Base-by-base conservation (phyloP, 2,888 invertebrate genomes). In the Hydrotaea diabolus region DNA sequence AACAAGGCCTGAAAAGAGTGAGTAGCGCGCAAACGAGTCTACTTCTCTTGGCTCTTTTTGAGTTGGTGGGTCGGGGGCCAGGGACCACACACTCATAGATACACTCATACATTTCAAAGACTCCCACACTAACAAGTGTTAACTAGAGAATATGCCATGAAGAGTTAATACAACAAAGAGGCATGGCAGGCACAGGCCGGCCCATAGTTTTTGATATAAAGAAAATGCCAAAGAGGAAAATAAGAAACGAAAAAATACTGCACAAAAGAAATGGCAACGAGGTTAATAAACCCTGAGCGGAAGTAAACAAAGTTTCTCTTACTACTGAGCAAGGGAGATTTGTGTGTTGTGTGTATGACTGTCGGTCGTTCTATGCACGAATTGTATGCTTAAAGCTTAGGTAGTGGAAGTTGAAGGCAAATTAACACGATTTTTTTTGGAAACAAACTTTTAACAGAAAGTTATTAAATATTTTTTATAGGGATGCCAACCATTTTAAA, bases 251-350 rank as follows among this genome's bases (percentile, higher is more conserved):
- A 49, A 4, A 64, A 66, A 69, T 13, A 11, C 23, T 23, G 17
- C 55, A 19, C 5, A 17, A 31, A 31, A 31, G 7, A 31, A 31
- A 31, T 7, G 31, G 7, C 2, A 59, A 15, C 26, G 26, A 23
- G 69, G 69, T 69, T 69, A 69, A 69, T 69, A 69, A 69, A 69
- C 69, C 23, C 46, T 46, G 69, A 62, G 46, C 69, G 69, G 69
- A 69, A 69, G 23, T 69, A 46, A 69, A 43, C 21, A 36, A 23
- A 46, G 23, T 69, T 46, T 46, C 69, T 43, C 69, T 31, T 43
- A 23, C 3, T 3, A 8, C 39, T 39, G 39, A 46, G 69, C 43
- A 39, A 69, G 31, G 31, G 7, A 31, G 31, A 31, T 31, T 69
- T 69, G 19, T 23, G 15, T 13, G 0, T 15, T 49, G 3, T 39